Evolutionary conservation across 2,797 vertebrate genomes (phyloP).

Genomic region (Rhinophrynus dorsalis): DNA sequence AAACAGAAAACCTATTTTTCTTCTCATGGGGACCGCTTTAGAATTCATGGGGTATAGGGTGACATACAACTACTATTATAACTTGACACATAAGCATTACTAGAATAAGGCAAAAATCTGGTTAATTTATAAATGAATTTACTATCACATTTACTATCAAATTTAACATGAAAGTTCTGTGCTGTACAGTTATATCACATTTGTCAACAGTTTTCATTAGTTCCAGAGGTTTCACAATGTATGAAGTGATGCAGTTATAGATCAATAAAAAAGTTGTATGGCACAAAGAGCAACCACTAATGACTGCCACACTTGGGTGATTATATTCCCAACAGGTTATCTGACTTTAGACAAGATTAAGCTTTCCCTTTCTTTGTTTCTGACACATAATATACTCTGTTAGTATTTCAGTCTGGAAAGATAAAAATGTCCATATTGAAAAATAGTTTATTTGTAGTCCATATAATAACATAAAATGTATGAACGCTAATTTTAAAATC

Average conservation of each 20-base stretch:
- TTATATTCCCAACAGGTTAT: conserved; percentile 41
- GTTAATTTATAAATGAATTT: too few relatives aligned
- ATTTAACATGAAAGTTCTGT: conserved; percentile 19
- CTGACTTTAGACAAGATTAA: conserved; percentile 6
- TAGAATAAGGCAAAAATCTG: too few relatives aligned
- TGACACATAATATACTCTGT: neutral
- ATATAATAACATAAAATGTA: too few relatives aligned
- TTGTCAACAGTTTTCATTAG: conserved; percentile 6
- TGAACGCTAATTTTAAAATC: too few relatives aligned
- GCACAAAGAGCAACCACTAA: conserved; percentile 14
- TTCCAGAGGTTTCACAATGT: conserved; percentile 10
- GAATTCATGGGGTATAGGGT: too few relatives aligned
- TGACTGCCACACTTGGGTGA: conserved; percentile 30
- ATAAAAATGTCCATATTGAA: neutral
- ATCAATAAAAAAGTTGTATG: conserved; percentile 22
- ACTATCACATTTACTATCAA: too few relatives aligned
- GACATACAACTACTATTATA: too few relatives aligned
- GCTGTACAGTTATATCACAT: conserved; percentile 20
- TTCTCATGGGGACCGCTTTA: too few relatives aligned
- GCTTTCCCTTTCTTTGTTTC: conserved; percentile 1
- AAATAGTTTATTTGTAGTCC: too few relatives aligned
- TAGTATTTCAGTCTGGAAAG: neutral
- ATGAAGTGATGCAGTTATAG: conserved; percentile 40
- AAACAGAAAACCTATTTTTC: too few relatives aligned
- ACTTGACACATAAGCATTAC: too few relatives aligned